Conservation (phyloP, 1,140 invertebrate genomes). For the Rhyzopertha dominica region DNA sequence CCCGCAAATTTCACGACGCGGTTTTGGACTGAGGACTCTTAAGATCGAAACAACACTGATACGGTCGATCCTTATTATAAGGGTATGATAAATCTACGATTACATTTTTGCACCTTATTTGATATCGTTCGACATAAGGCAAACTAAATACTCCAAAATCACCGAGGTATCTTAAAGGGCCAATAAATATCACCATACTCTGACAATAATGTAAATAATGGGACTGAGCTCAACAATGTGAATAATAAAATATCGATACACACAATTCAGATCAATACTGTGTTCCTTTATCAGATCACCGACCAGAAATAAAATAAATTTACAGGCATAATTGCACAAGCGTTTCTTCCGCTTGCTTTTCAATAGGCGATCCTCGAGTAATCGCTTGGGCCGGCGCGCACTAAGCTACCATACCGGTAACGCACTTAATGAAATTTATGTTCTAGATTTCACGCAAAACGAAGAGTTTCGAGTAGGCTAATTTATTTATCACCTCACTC, state of each 20-base stretch:
- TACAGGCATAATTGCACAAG: conserved; percentile 18
- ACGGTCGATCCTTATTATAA: too few relatives aligned
- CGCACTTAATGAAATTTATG: conserved; percentile 29
- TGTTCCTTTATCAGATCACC: conserved; percentile 28
- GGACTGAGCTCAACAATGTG: conserved; percentile 25
- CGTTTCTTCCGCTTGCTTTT: background rate
- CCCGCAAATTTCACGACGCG: too few relatives aligned
- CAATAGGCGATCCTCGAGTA: conserved; percentile 1
- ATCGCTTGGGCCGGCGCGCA: conserved; percentile 7
- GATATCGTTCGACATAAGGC: too few relatives aligned
- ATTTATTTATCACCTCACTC: conserved; percentile 24
- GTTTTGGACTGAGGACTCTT: too few relatives aligned
- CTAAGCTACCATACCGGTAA: conserved; percentile 27
- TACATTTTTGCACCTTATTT: too few relatives aligned
- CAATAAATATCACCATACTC: conserved; percentile 19
- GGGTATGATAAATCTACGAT: too few relatives aligned
- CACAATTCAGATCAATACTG: conserved; percentile 28
- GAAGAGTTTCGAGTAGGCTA: conserved; percentile 23
- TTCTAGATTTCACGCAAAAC: conserved; percentile 26
- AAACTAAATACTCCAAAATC: conserved; percentile 19
- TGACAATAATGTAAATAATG: conserved; percentile 26
- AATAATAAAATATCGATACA: conserved; percentile 27
- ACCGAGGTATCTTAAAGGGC: conserved; percentile 13
- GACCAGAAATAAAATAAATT: conserved; percentile 29
- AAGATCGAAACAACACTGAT: too few relatives aligned